A percentile compares a stretch with the other conserved stretches of the same genome.
Evolutionary conservation across 2,113 vertebrate species (phyloP).

Genomic region (Hippocampus zosterae): DNA sequence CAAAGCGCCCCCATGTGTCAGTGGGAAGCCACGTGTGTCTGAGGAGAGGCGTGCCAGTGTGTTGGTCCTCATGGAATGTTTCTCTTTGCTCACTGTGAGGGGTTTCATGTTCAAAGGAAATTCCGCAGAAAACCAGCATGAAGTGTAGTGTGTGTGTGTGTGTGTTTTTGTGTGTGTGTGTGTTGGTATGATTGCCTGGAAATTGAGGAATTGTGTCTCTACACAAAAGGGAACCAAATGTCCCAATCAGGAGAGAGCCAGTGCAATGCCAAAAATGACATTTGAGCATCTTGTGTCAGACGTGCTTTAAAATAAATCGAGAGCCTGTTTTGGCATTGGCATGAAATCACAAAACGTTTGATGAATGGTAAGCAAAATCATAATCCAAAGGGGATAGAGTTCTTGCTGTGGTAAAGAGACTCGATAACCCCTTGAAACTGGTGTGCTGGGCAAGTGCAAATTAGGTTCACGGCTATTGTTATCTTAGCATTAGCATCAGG

Average conservation of each 20-base stretch:
- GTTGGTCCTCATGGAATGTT: constrained; percentile 43
- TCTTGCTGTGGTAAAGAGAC: not conserved
- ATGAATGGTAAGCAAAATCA: not conserved
- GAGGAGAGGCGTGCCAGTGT: constrained; percentile 22
- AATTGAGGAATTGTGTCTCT: constrained; percentile 13
- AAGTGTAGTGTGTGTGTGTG: constrained; percentile 1
- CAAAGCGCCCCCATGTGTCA: not conserved
- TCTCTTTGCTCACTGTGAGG: constrained; percentile 42
- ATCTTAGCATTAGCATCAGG: not conserved
- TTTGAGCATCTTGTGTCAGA: constrained; percentile 3
- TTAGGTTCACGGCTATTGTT: not conserved
- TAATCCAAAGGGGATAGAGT: not conserved
- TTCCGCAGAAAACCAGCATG: constrained; percentile 52
- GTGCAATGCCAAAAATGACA: constrained; percentile 6
- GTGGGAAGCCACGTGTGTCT: constrained; percentile 5
- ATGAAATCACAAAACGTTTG: not conserved
- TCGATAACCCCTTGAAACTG: not conserved
- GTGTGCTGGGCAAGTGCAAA: not conserved
- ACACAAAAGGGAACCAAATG: constrained; percentile 14
- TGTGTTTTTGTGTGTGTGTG: constrained; percentile 8
- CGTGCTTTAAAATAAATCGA: not conserved
- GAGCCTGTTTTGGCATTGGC: not conserved
- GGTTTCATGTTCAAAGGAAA: constrained; percentile 60
- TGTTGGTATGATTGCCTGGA: not conserved
- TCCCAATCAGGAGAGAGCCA: not conserved